Conservation (phyloP, 2,797 vertebrate species). For the Aeoliscus strigatus region DNA sequence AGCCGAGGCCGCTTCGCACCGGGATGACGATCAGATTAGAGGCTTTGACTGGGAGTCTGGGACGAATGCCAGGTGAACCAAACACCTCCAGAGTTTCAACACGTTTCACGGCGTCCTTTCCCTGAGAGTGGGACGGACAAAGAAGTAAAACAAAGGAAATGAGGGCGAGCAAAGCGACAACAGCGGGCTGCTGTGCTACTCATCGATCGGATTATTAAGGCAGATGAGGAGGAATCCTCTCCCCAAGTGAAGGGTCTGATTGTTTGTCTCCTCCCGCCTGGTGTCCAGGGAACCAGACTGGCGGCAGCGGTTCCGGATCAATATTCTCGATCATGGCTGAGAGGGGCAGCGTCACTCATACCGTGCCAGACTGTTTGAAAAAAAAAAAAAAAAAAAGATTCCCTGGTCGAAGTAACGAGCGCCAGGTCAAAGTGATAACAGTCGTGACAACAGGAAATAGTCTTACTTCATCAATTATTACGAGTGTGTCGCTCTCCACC, state of each 20-base stretch:
- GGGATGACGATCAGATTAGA: conserved; percentile 66
- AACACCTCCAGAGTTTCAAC: too few species aligned
- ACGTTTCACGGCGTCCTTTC: too few species aligned
- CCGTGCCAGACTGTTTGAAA: conserved; percentile 88
- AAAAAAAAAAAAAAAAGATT: too few species aligned
- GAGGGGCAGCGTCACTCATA: conserved; percentile 76
- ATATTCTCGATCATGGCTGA: conserved; percentile 86
- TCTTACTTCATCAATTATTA: too few species aligned
- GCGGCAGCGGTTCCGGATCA: conserved; percentile 73
- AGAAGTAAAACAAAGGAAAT: conserved; percentile 29
- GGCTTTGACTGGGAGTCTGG: conserved; percentile 58
- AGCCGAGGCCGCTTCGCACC: conserved; percentile 53
- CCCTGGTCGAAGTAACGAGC: too few species aligned
- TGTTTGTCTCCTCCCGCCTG: conserved; percentile 72
- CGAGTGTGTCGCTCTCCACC: too few species aligned
- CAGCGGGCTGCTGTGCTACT: conserved; percentile 78
- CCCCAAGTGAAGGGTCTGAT: conserved; percentile 88
- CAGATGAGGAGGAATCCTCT: conserved; percentile 90
- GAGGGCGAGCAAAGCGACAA: conserved; percentile 47
- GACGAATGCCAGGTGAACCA: conserved; percentile 60
- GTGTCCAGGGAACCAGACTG: conserved; percentile 75
- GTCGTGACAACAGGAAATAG: too few species aligned
- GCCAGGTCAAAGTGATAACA: too few species aligned
- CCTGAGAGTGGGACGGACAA: too few species aligned
- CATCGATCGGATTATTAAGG: conserved; percentile 95